Evolutionary conservation across 2,113 vertebrate species (phyloP).

Genomic region (Mustela nigripes): DNA sequence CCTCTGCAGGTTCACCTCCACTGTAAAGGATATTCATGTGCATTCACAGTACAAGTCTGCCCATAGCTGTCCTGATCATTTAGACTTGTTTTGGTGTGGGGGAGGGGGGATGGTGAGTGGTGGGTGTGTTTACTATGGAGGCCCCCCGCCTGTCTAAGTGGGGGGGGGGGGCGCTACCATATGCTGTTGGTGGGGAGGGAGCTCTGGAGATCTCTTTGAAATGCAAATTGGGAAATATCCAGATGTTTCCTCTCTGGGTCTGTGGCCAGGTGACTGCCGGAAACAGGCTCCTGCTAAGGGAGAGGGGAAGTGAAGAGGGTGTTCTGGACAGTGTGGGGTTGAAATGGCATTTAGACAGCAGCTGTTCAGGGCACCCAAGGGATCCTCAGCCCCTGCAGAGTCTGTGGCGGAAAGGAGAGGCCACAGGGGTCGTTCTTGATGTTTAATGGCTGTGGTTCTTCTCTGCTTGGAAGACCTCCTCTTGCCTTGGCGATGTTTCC

Average conservation of each 20-base stretch:
- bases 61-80: neutral
- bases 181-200: neutral
- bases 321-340: fast-evolving
- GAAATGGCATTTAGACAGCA: neutral
- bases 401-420: neutral
- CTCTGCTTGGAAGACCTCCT: neutral
- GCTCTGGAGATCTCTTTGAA: neutral
- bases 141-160: neutral
- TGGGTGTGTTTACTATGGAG: neutral
- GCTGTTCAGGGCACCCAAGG: neutral
- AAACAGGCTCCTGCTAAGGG: neutral
- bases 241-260: neutral
- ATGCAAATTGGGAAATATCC: neutral
- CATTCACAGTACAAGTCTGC: neutral
- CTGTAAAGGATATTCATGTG: neutral
- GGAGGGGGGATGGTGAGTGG: neutral
- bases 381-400: neutral
- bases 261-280: neutral
- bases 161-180: neutral
- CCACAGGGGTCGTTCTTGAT: neutral
- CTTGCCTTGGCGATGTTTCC: neutral
- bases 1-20: neutral
- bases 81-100: neutral
- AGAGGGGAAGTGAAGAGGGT: neutral
- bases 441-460: neutral